Conservation (phyloP, 37 sponge, comb jelly and placozoan genomes). For the Ianthella basta region DNA sequence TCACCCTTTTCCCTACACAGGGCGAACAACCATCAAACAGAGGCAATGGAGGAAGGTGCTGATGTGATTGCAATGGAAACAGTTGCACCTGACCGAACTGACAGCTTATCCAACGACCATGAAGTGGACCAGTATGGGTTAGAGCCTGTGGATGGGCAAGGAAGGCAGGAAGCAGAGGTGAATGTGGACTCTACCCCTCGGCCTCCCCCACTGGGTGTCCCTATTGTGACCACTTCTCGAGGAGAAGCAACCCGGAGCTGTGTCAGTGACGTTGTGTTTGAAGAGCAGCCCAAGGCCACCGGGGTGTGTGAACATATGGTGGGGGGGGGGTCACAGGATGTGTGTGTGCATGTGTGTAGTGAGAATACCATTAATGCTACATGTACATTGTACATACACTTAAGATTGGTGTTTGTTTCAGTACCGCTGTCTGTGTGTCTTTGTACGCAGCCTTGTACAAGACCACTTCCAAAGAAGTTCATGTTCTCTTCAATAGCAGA, state of each 20-base stretch:
- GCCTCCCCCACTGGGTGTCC: conserved; percentile 53
- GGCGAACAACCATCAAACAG: background rate
- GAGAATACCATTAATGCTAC: too few relatives aligned
- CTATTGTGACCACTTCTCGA: conserved; percentile 63
- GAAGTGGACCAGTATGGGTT: too few relatives aligned
- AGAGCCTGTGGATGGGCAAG: too few relatives aligned
- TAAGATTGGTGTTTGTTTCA: background rate
- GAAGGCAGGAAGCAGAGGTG: too few relatives aligned
- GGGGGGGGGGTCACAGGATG: too few relatives aligned
- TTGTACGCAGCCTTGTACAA: background rate
- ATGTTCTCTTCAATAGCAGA: conserved; percentile 15
- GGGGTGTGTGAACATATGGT: background rate
- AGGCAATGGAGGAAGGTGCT: conserved; percentile 36
- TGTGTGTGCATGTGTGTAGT: too few relatives aligned
- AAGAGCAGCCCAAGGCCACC: background rate
- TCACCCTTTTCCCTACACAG: too few relatives aligned
- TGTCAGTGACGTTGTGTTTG: conserved; percentile 1
- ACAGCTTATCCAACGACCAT: too few relatives aligned
- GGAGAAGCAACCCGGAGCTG: background rate
- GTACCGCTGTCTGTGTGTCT: background rate
- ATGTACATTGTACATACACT: background rate
- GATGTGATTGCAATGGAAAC: conserved; percentile 5
- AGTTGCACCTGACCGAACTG: background rate
- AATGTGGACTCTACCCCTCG: conserved; percentile 18
- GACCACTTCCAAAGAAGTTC: conserved; percentile 6